These are phyloP conservation scores for Erebia palarica DNA, from an alignment of 2,888 invertebrate species.

Conservation along the genomic window DNA sequence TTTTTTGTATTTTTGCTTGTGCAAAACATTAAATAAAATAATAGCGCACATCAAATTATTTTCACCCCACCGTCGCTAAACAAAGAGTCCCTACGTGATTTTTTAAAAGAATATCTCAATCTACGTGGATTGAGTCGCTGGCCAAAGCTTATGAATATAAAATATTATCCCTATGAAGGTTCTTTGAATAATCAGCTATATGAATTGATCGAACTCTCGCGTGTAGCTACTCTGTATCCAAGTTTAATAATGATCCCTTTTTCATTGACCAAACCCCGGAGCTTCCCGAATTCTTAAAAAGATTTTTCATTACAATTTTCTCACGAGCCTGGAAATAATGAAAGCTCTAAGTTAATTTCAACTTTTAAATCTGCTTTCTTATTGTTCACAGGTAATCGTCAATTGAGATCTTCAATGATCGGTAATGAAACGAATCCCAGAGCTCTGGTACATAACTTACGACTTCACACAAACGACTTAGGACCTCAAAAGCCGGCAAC, in stretches of 20 bases:
- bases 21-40: too few relatives aligned
- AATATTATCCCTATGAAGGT: neutral
- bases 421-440: neutral
- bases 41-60: too few relatives aligned
- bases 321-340: neutral
- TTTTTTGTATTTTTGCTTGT: too few relatives aligned
- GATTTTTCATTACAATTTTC: constrained; percentile 34
- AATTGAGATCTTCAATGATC: neutral
- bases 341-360: neutral
- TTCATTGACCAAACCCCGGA: constrained; percentile 27
- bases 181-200: constrained; percentile 15
- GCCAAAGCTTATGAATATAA: neutral
- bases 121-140: neutral
- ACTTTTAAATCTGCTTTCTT: neutral
- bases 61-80: too few relatives aligned
- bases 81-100: too few relatives aligned
- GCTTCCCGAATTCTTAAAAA: constrained; percentile 34
- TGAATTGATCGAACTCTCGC: constrained; percentile 5
- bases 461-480: too few relatives aligned
- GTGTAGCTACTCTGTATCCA: constrained; percentile 24
- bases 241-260: constrained; percentile 30
- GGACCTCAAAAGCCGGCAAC: too few relatives aligned
- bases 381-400: neutral
- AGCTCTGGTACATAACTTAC: too few relatives aligned
- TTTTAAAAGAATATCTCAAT: neutral